Base-by-base conservation (phyloP, 1,140 invertebrate species). In the Charaxes varanes region DNA sequence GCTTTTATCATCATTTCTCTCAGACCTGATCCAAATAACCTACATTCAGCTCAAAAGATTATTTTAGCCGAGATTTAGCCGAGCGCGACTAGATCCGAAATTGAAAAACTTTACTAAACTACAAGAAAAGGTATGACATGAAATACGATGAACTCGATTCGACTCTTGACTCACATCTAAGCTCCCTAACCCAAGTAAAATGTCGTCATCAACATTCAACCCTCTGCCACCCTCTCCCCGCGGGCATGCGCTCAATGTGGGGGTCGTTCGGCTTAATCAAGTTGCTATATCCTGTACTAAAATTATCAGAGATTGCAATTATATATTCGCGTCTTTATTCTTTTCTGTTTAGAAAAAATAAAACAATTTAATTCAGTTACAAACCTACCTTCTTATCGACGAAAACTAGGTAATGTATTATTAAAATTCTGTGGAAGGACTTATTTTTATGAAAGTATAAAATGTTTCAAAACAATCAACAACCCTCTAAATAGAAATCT, bases 171-270 rank as follows among this genome's bases (percentile, higher is more conserved):
- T 51, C 48, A 27, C 53, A 50, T 52, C 53, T 53, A 53, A 47
- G 48, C 55, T 53, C 61, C 56, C 53, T 53, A 76, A 66, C 59
- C 56, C 59, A 53, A 65, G 49, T 61, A 52, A 77, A 59, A 71
- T 71, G 68, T 80, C 70, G 70, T 80, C 70, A 80, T 71, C 66
- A 71, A 71, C 61, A 59, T 67, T 53, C 53, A 53, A 62, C 56
- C 47, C 53, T 51, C n/a, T 34, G 36, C 46, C 50, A 45, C 50
- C 16, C 56, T 27, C n/a, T n/a, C 43, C 52, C 48, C 40, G 35
- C 51, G 60, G 56, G 54, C 74, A 73, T 76, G 65, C 71, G 74
- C 67, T 41, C 59, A 38, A 50, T 52, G 28, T 34, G 41, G 33
- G 35, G 34, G 53, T 15, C n/a, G n/a, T n/a, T n/a, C 32, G 23